Base-by-base conservation (phyloP, 2,888 invertebrate genomes). In the Aricia artaxerxes region DNA sequence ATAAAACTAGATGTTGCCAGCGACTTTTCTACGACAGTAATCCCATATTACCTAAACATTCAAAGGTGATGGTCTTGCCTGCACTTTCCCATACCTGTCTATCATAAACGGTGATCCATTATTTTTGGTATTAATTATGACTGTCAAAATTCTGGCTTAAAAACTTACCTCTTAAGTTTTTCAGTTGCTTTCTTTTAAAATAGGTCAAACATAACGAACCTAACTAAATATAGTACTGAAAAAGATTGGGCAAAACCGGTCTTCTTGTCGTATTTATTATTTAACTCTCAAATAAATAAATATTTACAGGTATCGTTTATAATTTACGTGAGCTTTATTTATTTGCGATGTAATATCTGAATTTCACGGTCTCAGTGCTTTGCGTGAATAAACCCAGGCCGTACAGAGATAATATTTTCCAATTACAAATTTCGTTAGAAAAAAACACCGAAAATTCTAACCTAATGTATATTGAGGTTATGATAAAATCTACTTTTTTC, bases 401-500 rank as follows among this genome's bases (percentile, higher is more conserved):
- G 24, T 49, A 75, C 24, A 24, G 24, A 44, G 35, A 53, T 76
- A 76, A 76, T 35, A 57, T 53, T 76, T 57, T 53, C 76, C 57
- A 3, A 49, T 76, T 53, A 53, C 76, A 53, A 75, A 35, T 76
- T 76, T 76, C 53, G 53, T 76, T 53, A 53, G 35, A 57, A 53
- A 75, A 76, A 57, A 76, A 35, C 31, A 75, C 76, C 53, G 53
- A 53, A 75, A 76, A 76, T 76, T 76, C 76, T 35, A 35, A 53
- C 49, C 75, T 53, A 76, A 76, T 53, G 76, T 53, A 57, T 76
- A 76, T 76, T 76, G 76, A 69, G 76, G 76, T 35, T 57, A 53
- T 76, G 76, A 57, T 73, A 73, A 73, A 73, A 76, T 57, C 76
- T 53, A 44, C 49, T 53, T 35, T 76, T 76, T 76, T 76, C 53